A percentile compares a stretch with the other conserved stretches of the same genome.
phyloP scores from a whole-genome alignment of 2,888 invertebrate genomes.

The Crematogaster levior region DNA sequence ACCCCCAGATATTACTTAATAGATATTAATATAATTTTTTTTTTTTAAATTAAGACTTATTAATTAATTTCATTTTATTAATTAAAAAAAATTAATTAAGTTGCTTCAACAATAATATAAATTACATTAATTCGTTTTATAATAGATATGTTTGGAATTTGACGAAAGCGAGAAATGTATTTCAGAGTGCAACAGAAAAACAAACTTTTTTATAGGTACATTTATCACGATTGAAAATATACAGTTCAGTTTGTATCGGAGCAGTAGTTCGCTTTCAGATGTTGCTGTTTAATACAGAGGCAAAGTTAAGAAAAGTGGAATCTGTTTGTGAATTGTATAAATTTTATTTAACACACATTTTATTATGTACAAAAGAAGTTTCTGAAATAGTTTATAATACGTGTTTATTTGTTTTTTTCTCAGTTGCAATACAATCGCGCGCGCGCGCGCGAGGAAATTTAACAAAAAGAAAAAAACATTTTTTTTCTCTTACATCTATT shows the following conservation, averaged over 20 bases:
- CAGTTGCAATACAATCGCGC: background rate
- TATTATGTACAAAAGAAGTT: background rate
- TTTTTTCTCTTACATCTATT: constrained; percentile 39
- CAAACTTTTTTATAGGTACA: background rate
- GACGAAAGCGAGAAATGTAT: too few relatives aligned
- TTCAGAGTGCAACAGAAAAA: too few relatives aligned
- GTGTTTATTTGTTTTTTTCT: background rate
- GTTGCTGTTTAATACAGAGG: background rate
- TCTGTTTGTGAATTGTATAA: background rate
- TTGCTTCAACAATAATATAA: too few relatives aligned
- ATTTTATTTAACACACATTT: background rate
- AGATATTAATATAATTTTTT: too few relatives aligned
- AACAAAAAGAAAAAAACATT: constrained; percentile 32
- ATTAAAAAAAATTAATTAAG: too few relatives aligned
- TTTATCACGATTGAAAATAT: background rate
- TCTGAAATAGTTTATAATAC: constrained; percentile 2
- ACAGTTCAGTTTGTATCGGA: background rate
- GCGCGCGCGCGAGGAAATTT: too few relatives aligned
- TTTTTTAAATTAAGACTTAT: too few relatives aligned
- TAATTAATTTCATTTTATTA: too few relatives aligned
- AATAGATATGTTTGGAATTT: too few relatives aligned
- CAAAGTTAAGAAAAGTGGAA: background rate
- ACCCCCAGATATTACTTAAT: too few relatives aligned
- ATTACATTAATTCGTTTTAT: too few relatives aligned
- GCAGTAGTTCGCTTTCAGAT: background rate